phyloP scores from a whole-genome alignment of 2,797 vertebrate species.

The Lutjanus argentimaculatus region DNA sequence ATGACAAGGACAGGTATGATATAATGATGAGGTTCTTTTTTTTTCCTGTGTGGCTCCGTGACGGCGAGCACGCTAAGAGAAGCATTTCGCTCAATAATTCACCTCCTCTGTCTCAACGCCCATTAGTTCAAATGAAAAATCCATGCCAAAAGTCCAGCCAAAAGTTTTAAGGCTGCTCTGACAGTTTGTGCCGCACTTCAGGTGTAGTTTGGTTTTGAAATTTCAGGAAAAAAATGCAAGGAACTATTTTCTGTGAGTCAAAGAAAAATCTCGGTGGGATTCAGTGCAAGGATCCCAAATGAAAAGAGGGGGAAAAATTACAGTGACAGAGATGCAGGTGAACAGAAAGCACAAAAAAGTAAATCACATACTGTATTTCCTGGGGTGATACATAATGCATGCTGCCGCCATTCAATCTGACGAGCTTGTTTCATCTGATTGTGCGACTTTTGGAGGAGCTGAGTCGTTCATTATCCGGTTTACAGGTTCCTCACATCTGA shows the following conservation, averaged over 20 bases:
- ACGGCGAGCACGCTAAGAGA: slow-evolving; percentile 11
- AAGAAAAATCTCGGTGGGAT: not conserved
- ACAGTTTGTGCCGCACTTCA: slow-evolving; percentile 17
- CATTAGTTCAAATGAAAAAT: slow-evolving; percentile 47
- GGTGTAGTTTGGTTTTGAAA: slow-evolving; percentile 14
- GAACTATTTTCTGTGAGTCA: slow-evolving; percentile 7
- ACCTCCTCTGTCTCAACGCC: slow-evolving; percentile 18
- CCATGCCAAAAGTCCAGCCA: slow-evolving; percentile 1
- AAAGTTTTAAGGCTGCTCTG: slow-evolving; percentile 13
- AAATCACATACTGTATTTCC: slow-evolving; percentile 20
- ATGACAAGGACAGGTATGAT: slow-evolving; percentile 19
- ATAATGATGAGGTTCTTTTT: not conserved
- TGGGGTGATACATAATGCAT: slow-evolving; percentile 38
- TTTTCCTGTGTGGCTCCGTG: not conserved
- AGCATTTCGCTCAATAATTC: slow-evolving; percentile 31
- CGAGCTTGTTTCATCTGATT: slow-evolving; percentile 11
- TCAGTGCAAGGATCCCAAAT: not conserved
- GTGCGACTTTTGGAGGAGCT: not conserved
- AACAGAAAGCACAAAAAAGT: slow-evolving; percentile 15
- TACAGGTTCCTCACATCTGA: slow-evolving; percentile 28
- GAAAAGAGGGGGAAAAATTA: not conserved
- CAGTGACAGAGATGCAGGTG: slow-evolving; percentile 26
- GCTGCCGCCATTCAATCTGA: slow-evolving; percentile 15
- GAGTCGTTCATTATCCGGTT: slow-evolving; percentile 40
- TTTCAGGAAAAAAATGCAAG: slow-evolving; percentile 3